Evolutionary conservation across 1,140 invertebrate species (phyloP), one percentile per base, ranked within the genome.

Genomic region (Drosophila lacertosa): DNA sequence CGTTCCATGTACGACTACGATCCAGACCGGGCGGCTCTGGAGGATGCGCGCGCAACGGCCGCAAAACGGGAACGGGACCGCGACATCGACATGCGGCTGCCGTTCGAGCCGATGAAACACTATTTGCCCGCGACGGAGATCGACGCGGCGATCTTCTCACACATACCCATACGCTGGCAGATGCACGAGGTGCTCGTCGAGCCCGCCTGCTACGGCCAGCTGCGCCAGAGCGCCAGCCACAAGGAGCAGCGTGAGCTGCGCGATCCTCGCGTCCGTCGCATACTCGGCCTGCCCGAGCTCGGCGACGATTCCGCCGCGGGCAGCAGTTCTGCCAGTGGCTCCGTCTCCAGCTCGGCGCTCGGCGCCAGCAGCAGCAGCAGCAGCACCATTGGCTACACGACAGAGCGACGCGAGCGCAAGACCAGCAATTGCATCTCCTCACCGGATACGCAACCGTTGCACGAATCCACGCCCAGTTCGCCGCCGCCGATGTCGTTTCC

Each of bases 71-170:
- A 78, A 70, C 59, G 59, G 33, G 95, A 93, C 45, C 76, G 80
- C n/a, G 95, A 96, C 68, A 93, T 95, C 6, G 95, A 96, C 91
- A 92, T 96, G 48, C 92, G 96, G n/a, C 86, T 96, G 62, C 95
- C 95, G 1, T 96, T 97, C 72, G 95, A 96, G 89, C 94, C 95
- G 1, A 93, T 94, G 37, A 94, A 95, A 11, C 94, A 96, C 62
- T 96, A 96, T 73, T 93, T 95, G 13, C 95, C 96, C 2, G 96
- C 96, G 26, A 96, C 94, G 1, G 96, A 97, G 92, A 97, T 97
- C 55, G 95, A 97, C 82, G 96, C 95, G 4, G 96, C 95, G 9
- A 93, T 96, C 26, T 94, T 94, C 24, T 95, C 95, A 47, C 96
- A 97, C 92, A 93, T 94, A 0, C 95, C 95, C 1, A 94, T 96